phyloP scores from a whole-genome alignment of 2,113 vertebrate species.

The Oreochromis spilurus region DNA sequence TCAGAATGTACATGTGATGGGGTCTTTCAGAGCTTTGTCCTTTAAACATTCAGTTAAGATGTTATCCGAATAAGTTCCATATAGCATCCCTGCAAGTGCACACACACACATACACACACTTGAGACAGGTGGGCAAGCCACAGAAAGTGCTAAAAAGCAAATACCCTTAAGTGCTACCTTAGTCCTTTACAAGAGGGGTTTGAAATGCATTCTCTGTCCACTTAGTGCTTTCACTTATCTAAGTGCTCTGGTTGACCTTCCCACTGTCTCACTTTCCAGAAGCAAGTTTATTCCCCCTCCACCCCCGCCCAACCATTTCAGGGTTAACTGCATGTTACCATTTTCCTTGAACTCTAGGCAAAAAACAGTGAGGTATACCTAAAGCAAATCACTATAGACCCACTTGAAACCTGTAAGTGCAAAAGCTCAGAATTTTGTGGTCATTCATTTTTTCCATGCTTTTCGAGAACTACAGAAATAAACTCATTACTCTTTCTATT shows the following conservation, averaged over 20 bases:
- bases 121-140: neutral
- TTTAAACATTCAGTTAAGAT: neutral
- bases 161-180: constrained; percentile 16
- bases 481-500: neutral
- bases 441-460: neutral
- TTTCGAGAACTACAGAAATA: neutral
- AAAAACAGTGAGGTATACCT: neutral
- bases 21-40: neutral
- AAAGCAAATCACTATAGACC: neutral
- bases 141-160: constrained; percentile 13
- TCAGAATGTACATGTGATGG: neutral
- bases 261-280: constrained; percentile 7
- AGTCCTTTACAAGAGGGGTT: neutral
- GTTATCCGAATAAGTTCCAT: neutral
- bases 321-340: neutral
- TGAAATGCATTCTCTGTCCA: constrained; percentile 24
- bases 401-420: neutral
- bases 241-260: constrained; percentile 50
- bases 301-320: neutral
- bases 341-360: neutral
- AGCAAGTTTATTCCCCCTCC: constrained; percentile 1
- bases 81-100: neutral
- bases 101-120: neutral
- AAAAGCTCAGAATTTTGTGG: neutral
- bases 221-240: constrained; percentile 26